phyloP scores from a whole-genome alignment of 2,113 vertebrate species.

The Dascyllus trimaculatus region DNA sequence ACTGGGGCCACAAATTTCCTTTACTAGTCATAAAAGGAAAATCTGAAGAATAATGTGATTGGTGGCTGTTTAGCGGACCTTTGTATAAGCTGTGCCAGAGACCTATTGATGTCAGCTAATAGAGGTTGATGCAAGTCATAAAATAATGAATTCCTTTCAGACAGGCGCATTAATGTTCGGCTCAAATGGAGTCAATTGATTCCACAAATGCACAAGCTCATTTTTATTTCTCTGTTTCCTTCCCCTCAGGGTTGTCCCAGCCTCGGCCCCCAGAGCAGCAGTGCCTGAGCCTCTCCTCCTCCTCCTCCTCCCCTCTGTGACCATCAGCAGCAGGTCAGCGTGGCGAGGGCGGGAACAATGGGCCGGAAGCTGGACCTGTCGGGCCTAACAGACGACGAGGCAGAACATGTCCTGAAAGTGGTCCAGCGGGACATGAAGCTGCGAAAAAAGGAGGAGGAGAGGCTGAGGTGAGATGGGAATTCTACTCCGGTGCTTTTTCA shows the following conservation, averaged over 20 bases:
- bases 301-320: slow-evolving; percentile 36
- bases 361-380: slow-evolving; percentile 97
- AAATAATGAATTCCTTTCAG: neutral
- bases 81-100: slow-evolving; percentile 5
- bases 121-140: slow-evolving; percentile 13
- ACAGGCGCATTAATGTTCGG: neutral
- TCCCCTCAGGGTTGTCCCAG: slow-evolving; percentile 68
- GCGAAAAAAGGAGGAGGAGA: slow-evolving; percentile 94
- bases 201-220: neutral
- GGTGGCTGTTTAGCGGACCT: neutral
- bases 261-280: slow-evolving; percentile 69
- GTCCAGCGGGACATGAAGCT: slow-evolving; percentile 96
- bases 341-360: slow-evolving; percentile 83
- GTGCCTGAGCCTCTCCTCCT: slow-evolving; percentile 33
- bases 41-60: slow-evolving; percentile 2
- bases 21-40: slow-evolving; percentile 19
- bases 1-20: slow-evolving; percentile 10
- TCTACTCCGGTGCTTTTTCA: neutral
- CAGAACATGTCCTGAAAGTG: slow-evolving; percentile 95
- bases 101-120: neutral
- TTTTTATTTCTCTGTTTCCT: neutral
- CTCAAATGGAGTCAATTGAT: neutral
- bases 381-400: slow-evolving; percentile 93
- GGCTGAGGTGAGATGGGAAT: slow-evolving; percentile 88
- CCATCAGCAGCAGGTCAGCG: slow-evolving; percentile 43